Base-by-base conservation (phyloP, 2,888 invertebrate species). In the Lottia gigantea region DNA sequence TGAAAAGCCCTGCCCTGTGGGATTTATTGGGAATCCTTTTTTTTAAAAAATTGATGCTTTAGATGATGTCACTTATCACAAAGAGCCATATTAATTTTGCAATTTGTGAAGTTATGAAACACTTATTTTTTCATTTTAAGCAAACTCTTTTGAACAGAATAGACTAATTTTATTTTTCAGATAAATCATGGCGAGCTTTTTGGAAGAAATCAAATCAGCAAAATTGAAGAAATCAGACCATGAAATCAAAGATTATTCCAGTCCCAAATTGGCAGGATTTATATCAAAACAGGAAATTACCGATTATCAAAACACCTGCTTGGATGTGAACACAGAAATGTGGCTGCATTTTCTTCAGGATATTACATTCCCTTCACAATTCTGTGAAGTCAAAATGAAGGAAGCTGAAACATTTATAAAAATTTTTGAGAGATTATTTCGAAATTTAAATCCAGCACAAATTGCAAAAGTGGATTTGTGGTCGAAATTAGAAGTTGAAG, bases 321-420 rank as follows among this genome's bases (percentile, higher is more conserved):
- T 84, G 49, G 80, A 82, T 49, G 83, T 82, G 1, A 84, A 84
- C 68, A 81, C 80, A 25, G 84, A 84, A 64, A 63, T 73, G 25
- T 84, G 84, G 84, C 76, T 82, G 31, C 77, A 78, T 49, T 26
- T 78, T 3, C 73, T 84, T 25, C 62, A 64, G 64, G 80, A 80
- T 16, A 75, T 76, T 19, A 82, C 82, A 12, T 84, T 84, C 63
- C 80, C 80, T 0, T 81, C 83, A n/a, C 68, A 72, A 16, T 77
- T 77, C 46, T 78, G 80, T 70, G 76, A 80, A 14, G 77, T 84
- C 47, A 31, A 67, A n/a, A 49, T 78, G 0, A 76, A 79, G 0
- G 81, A 83, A 64, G 82, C 82, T 2, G 40, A 77, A 64, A 62
- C 82, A 31, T 81, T 84, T 64, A 74, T 82, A 12, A 64, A 67